Evolutionary conservation across 2,888 invertebrate genomes (phyloP).

Genomic region (Aricia artaxerxes): DNA sequence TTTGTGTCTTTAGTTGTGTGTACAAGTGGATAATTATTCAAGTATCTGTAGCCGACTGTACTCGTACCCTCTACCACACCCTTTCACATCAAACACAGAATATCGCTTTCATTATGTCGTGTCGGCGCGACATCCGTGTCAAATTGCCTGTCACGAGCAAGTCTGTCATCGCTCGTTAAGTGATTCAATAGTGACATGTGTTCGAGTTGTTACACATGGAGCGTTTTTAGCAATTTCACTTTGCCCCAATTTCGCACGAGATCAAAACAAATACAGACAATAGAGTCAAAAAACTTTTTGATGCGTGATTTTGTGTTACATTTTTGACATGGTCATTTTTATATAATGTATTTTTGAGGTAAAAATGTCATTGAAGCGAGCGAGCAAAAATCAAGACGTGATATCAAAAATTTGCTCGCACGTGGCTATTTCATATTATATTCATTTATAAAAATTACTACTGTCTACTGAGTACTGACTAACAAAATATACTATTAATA

Average conservation of each 20-base stretch:
- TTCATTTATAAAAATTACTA: too few species aligned
- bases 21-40: too few species aligned
- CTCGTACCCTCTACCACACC: not conserved
- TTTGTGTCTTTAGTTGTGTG: too few species aligned
- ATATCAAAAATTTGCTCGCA: too few species aligned
- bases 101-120: slow-evolving; percentile 34
- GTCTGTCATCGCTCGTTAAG: slow-evolving; percentile 28
- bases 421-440: too few species aligned
- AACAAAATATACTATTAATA: too few species aligned
- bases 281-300: not conserved
- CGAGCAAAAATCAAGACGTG: too few species aligned
- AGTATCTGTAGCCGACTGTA: not conserved
- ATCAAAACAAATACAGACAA: not conserved
- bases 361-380: not conserved
- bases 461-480: too few species aligned
- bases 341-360: too few species aligned
- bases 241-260: not conserved
- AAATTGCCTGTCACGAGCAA: slow-evolving; percentile 42
- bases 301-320: not conserved
- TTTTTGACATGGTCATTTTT: not conserved
- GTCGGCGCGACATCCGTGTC: slow-evolving; percentile 37
- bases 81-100: slow-evolving; percentile 31
- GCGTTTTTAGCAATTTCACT: slow-evolving; percentile 4
- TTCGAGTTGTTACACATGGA: slow-evolving; percentile 22
- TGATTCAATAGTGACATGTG: slow-evolving; percentile 16